Percentiles rank a stretch among this genome's conserved stretches.
Evolutionary conservation across 2,113 vertebrate genomes (phyloP).

Genomic region (Grammomys dolichurus): DNA sequence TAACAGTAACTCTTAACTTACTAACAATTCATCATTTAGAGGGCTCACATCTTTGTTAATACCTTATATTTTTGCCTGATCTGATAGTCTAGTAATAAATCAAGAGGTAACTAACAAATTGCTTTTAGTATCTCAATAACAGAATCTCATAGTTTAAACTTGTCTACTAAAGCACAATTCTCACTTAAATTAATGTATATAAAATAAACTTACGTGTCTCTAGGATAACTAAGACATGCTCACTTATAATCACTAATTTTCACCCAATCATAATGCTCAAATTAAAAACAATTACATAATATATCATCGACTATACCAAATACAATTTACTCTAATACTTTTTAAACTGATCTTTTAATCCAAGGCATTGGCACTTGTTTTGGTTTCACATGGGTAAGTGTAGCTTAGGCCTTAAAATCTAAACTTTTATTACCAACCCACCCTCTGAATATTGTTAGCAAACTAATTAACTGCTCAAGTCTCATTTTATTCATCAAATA

Average conservation of each 20-base stretch:
- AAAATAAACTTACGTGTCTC: neutral
- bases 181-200: neutral
- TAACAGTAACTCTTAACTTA: neutral
- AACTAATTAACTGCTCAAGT: neutral
- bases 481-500: conserved; percentile 10
- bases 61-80: neutral
- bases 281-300: neutral
- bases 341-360: neutral
- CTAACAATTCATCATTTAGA: neutral
- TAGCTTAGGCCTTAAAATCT: neutral
- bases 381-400: neutral
- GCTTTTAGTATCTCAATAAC: neutral
- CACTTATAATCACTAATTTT: neutral
- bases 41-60: neutral
- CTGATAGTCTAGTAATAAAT: neutral
- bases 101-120: neutral
- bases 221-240: neutral
- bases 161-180: neutral
- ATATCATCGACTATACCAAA: neutral
- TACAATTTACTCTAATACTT: neutral
- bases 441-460: neutral
- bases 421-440: neutral
- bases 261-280: neutral
- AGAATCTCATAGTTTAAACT: neutral
- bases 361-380: neutral